Evolutionary conservation across 2,888 invertebrate genomes (phyloP).

Genomic region (Aromia moschata): DNA sequence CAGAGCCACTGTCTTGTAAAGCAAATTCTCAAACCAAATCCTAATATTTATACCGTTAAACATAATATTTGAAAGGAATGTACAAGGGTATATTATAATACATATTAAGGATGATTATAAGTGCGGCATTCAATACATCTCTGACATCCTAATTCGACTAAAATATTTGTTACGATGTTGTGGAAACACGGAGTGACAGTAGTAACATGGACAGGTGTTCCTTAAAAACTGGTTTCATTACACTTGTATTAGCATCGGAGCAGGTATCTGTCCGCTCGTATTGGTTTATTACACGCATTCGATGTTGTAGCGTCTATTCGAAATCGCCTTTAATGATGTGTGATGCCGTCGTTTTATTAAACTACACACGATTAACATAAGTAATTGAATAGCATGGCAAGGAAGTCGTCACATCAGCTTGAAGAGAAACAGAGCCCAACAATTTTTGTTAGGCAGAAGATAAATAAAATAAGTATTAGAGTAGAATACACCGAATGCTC

Average conservation of each 20-base stretch:
- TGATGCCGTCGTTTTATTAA: constrained; percentile 1
- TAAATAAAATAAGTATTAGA: no score
- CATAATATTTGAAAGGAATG: no score
- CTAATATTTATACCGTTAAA: no score
- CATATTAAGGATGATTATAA: no score
- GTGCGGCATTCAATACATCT: background rate
- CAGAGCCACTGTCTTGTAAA: no score
- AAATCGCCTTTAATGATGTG: background rate
- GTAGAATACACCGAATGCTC: no score
- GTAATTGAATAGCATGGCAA: background rate
- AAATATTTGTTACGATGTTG: constrained; percentile 7
- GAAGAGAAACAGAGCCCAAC: background rate
- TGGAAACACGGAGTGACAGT: constrained; percentile 1
- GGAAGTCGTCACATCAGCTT: background rate
- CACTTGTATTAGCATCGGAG: background rate
- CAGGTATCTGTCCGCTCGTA: background rate
- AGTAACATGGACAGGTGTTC: constrained; percentile 12
- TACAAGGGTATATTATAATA: no score
- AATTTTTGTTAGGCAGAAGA: no score
- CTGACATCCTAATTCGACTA: background rate
- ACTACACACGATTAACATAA: background rate
- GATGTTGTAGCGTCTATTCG: background rate
- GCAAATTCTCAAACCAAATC: no score
- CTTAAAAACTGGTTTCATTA: constrained; percentile 10
- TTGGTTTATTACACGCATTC: background rate